phyloP scores from a whole-genome alignment of 2,113 vertebrate species.

The Rhea americana region DNA sequence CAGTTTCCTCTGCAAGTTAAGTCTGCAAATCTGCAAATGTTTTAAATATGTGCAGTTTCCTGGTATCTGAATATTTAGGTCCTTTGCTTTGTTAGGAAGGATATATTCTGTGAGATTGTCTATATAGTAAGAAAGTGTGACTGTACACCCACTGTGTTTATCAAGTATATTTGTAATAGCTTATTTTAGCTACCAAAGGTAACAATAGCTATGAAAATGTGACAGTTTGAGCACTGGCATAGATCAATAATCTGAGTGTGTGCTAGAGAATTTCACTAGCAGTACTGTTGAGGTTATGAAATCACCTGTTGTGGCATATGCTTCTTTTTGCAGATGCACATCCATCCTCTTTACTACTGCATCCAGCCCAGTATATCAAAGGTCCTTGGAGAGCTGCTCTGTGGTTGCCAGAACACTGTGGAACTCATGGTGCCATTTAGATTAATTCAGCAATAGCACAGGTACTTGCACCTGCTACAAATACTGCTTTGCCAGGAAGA shows the following conservation, averaged over 20 bases:
- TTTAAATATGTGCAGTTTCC: not conserved
- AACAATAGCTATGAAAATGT: not conserved
- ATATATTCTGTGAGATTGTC: not conserved
- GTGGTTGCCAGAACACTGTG: not conserved
- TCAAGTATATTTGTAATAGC: not conserved
- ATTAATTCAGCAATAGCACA: not conserved
- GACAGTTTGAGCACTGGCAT: not conserved
- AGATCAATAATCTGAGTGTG: not conserved
- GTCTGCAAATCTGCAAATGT: not conserved
- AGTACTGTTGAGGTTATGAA: not conserved
- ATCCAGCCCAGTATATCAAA: not conserved
- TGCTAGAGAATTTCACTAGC: not conserved
- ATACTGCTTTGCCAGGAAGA: not conserved
- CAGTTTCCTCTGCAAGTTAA: not conserved
- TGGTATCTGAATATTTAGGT: not conserved
- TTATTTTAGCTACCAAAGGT: not conserved
- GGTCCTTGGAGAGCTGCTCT: not conserved
- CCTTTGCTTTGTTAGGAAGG: not conserved
- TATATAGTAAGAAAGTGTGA: not conserved
- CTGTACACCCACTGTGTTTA: not conserved
- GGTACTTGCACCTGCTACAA: not conserved
- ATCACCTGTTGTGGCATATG: not conserved
- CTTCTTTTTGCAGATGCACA: not conserved
- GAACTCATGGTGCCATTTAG: not conserved
- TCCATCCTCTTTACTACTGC: not conserved